A percentile compares a stretch with the other conserved stretches of the same genome.
phyloP scores from a whole-genome alignment of 2,888 invertebrate genomes.

The Aelia acuminata region DNA sequence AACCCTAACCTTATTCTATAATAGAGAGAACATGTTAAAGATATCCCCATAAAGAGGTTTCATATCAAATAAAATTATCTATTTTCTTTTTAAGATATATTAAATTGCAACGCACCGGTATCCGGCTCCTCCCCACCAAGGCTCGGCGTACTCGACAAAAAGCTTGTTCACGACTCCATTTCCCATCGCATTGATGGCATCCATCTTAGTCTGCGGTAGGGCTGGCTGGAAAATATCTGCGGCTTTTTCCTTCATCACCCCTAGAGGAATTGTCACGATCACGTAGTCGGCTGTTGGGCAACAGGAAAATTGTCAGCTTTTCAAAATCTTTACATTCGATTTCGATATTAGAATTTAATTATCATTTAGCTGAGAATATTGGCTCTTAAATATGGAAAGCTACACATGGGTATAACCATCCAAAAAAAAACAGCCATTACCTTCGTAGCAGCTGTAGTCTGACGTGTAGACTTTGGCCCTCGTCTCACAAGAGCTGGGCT shows the following conservation, averaged over 20 bases:
- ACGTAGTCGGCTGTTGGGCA: slow-evolving; percentile 77
- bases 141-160: slow-evolving; percentile 82
- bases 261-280: slow-evolving; percentile 82
- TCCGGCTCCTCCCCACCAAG: slow-evolving; percentile 74
- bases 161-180: slow-evolving; percentile 84
- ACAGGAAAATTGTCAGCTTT: not conserved
- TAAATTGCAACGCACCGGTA: not conserved
- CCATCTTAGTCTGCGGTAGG: slow-evolving; percentile 78
- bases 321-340: too few species aligned
- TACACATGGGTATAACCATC: not conserved
- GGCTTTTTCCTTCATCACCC: slow-evolving; percentile 82
- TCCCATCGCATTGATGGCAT: slow-evolving; percentile 77
- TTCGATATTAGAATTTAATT: not conserved
- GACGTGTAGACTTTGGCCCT: slow-evolving; percentile 7
- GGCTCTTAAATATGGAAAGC: not conserved
- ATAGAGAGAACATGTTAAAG: not conserved
- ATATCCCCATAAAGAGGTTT: too few species aligned
- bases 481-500: not conserved
- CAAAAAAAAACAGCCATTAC: not conserved
- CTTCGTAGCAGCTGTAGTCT: not conserved
- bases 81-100: too few species aligned
- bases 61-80: too few species aligned
- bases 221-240: slow-evolving; percentile 80
- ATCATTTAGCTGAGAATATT: not conserved
- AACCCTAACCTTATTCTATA: slow-evolving; percentile 28